Conservation (phyloP, 2,113 vertebrate genomes). For the Gymnarchus niloticus region DNA sequence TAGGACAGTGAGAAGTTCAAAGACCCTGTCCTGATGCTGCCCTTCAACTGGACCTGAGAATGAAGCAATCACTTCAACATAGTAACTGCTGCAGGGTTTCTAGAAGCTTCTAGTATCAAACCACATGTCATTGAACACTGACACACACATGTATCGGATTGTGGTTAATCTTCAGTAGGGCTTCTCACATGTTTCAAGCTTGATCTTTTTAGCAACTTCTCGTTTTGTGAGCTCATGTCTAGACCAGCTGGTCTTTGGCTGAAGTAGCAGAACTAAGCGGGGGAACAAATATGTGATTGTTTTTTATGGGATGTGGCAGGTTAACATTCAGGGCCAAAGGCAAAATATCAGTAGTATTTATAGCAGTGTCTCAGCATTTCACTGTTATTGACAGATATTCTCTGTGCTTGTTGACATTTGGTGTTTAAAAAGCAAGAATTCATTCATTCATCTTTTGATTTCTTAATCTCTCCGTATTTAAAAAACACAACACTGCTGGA, state of each 20-base stretch:
- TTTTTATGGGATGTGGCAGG: not conserved
- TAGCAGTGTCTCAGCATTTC: not conserved
- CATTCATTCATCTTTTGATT: not conserved
- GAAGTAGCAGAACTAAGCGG: not conserved
- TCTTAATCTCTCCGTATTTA: not conserved
- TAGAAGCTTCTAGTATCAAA: not conserved
- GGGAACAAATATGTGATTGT: not conserved
- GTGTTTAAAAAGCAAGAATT: not conserved
- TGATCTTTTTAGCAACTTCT: conserved; percentile 6
- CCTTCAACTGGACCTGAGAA: too few species aligned
- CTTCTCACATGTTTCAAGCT: conserved; percentile 17
- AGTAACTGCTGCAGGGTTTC: not conserved
- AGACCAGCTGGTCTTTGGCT: conserved; percentile 32
- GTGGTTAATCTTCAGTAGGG: not conserved
- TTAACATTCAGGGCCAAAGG: not conserved
- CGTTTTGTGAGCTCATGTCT: conserved; percentile 35
- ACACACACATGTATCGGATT: not conserved
- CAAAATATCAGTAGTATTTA: not conserved
- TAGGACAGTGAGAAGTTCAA: too few species aligned
- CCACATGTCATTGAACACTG: not conserved
- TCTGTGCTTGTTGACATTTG: not conserved
- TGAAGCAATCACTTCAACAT: not conserved
- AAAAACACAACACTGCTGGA: not conserved
- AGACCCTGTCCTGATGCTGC: too few species aligned
- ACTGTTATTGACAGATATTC: not conserved